Evolutionary conservation across 2,888 invertebrate species (phyloP).

Genomic region (Clitarchus hookeri): DNA sequence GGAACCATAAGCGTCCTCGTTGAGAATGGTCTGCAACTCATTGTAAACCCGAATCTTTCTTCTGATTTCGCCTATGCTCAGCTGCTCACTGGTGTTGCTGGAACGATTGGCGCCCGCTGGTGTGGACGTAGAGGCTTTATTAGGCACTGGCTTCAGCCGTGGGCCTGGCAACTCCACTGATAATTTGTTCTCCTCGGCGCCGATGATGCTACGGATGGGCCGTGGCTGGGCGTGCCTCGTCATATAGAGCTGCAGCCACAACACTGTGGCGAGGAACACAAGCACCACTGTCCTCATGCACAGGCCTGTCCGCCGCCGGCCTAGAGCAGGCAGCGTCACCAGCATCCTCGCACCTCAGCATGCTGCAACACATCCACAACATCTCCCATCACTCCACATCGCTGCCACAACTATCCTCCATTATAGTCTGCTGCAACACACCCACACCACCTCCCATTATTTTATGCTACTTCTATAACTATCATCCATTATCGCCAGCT

Average conservation of each 20-base stretch:
- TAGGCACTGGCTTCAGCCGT: slow-evolving; percentile 68
- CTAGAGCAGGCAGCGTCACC: slow-evolving; percentile 27
- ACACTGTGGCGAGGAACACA: slow-evolving; percentile 61
- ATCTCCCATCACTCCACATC: background rate
- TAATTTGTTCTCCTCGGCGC: slow-evolving; percentile 30
- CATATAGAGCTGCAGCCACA: slow-evolving; percentile 67
- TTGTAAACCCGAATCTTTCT: slow-evolving; percentile 75
- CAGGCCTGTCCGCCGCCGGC: slow-evolving; percentile 44
- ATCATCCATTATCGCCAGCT: too few relatives aligned
- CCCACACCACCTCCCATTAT: too few relatives aligned
- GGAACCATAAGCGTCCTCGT: slow-evolving; percentile 88
- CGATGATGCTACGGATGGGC: slow-evolving; percentile 44
- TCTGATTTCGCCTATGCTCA: slow-evolving; percentile 71
- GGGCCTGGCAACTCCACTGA: slow-evolving; percentile 69
- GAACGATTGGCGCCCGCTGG: background rate
- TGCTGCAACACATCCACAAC: slow-evolving; percentile 27
- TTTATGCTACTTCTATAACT: too few relatives aligned
- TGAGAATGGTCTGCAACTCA: slow-evolving; percentile 80
- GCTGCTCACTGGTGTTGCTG: background rate
- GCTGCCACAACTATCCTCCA: too few relatives aligned
- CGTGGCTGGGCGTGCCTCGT: slow-evolving; percentile 55
- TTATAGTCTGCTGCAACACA: too few relatives aligned
- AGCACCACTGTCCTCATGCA: slow-evolving; percentile 56
- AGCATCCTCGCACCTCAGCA: slow-evolving; percentile 38
- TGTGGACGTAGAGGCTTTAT: slow-evolving; percentile 53